A percentile compares a stretch with the other conserved stretches of the same genome.
Evolutionary conservation across 1,140 invertebrate genomes (phyloP).

Genomic region (Camponotus vicinus): DNA sequence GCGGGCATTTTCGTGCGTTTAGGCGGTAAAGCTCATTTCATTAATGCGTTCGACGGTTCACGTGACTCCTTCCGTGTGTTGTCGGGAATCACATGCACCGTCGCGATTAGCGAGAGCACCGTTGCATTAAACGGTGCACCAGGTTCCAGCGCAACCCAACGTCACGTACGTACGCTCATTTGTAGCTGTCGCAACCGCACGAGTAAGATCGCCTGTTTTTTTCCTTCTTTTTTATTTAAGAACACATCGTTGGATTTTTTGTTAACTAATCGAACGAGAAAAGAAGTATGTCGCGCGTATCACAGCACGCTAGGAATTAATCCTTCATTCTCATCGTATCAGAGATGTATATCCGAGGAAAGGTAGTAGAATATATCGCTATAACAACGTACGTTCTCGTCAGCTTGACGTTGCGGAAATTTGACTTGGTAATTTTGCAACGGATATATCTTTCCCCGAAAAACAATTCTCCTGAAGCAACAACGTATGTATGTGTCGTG

Average conservation of each 20-base stretch:
- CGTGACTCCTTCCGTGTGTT: conserved; percentile 49
- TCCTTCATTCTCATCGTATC: conserved; percentile 50
- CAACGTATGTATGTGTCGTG: not conserved
- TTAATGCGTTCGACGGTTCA: conserved; percentile 58
- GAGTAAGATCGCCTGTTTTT: conserved; percentile 32
- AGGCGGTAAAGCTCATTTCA: conserved; percentile 48
- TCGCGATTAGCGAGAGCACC: conserved; percentile 58
- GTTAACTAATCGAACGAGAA: conserved; percentile 44
- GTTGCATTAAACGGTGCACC: conserved; percentile 52
- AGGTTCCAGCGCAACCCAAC: conserved; percentile 39
- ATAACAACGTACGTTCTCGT: conserved; percentile 34
- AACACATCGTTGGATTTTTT: conserved; percentile 44
- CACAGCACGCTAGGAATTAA: conserved; percentile 52
- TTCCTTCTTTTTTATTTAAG: conserved; percentile 14
- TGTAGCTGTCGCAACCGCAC: conserved; percentile 42
- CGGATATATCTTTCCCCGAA: conserved; percentile 50
- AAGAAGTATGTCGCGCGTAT: conserved; percentile 51
- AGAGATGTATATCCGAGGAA: conserved; percentile 37
- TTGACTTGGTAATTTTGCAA: conserved; percentile 62
- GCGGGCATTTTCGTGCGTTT: conserved; percentile 29
- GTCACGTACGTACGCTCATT: conserved; percentile 52
- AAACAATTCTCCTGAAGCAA: conserved; percentile 50
- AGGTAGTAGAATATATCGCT: conserved; percentile 43
- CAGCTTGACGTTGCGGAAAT: conserved; percentile 57
- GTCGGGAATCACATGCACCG: conserved; percentile 49